Percentiles rank a stretch among this genome's conserved stretches.
Evolutionary conservation across 1,140 invertebrate genomes (phyloP).

Genomic region (Dendrolimus kikuchii): DNA sequence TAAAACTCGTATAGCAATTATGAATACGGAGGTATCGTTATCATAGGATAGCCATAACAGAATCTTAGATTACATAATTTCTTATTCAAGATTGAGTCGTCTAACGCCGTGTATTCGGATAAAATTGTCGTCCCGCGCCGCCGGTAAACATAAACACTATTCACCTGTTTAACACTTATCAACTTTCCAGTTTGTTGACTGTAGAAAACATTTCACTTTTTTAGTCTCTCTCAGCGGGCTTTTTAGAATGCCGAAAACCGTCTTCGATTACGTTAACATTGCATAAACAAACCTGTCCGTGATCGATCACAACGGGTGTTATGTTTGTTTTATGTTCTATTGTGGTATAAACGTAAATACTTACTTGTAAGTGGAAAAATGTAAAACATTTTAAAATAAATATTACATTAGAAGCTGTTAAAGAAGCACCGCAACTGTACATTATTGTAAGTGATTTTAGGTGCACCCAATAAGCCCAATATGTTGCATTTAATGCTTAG

Average conservation of each 20-base stretch:
- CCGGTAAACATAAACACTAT: conserved; percentile 8
- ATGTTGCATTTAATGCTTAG: no score
- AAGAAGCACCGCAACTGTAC: no score
- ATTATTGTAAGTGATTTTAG: no score
- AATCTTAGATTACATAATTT: no score
- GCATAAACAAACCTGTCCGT: conserved; percentile 21
- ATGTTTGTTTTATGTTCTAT: conserved; percentile 9
- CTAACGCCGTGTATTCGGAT: not conserved
- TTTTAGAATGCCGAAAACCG: conserved; percentile 17
- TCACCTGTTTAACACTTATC: conserved; percentile 20
- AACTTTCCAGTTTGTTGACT: conserved; percentile 34
- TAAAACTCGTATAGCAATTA: no score
- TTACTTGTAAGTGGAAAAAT: not conserved
- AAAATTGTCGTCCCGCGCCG: conserved; percentile 26
- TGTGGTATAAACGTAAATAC: not conserved
- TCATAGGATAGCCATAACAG: no score
- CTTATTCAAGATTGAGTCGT: no score
- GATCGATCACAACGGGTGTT: conserved; percentile 13
- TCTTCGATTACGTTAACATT: conserved; percentile 25
- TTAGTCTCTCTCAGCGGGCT: conserved; percentile 17
- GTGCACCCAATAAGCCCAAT: no score
- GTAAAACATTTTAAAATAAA: no score
- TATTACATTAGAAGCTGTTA: no score
- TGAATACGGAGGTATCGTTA: no score
- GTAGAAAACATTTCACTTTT: conserved; percentile 38